Base-by-base conservation (phyloP, 2,888 invertebrate species). In the Hemistola chrysoprasaria region DNA sequence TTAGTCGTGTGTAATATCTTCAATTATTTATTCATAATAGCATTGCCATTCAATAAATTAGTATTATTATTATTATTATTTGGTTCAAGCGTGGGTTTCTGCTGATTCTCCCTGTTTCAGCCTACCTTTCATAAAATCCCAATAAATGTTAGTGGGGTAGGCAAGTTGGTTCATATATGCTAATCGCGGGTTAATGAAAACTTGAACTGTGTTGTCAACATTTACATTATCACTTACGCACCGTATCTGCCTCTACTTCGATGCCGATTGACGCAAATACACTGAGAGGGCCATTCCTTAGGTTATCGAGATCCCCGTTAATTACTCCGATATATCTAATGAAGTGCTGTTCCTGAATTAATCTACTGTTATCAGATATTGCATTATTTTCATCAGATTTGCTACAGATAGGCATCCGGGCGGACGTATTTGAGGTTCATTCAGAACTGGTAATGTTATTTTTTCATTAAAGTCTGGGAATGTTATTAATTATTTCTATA, bases 261-360 rank as follows among this genome's bases (percentile, higher is more conserved):
- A 61, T 63, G 69, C 55, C 62, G 70, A 59, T 70, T 85, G 85
- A 85, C 82, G 85, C 72, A 85, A 73, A 62, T 71, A 51, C 58
- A 65, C 54, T 61, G 51, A 54, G 56, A 65, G 65, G 66, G 64
- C 63, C 63, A 63, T 57, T 65, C 53, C 48, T 62, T 67, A 62
- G 81, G 79, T 84, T 81, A 84, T 80, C 78, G 29, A 45, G 67
- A 63, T 66, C 60, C 65, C 60, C 53, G 59, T 65, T 76, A 75
- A 76, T 79, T 75, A 73, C 75, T 74, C 71, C 61, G 8, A n/a
- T 49, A 46, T 57, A 50, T 56, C 49, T 51, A 56, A 44, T 49
- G 46, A 50, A 30, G 39, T 43, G 26, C 52, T 37, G 40, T 36
- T 39, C 29, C 11, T 40, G 45, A 20, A 34, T 49, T 50, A 47